Conservation (phyloP, 2,888 invertebrate genomes). For the Eudasyphora cyanicolor region DNA sequence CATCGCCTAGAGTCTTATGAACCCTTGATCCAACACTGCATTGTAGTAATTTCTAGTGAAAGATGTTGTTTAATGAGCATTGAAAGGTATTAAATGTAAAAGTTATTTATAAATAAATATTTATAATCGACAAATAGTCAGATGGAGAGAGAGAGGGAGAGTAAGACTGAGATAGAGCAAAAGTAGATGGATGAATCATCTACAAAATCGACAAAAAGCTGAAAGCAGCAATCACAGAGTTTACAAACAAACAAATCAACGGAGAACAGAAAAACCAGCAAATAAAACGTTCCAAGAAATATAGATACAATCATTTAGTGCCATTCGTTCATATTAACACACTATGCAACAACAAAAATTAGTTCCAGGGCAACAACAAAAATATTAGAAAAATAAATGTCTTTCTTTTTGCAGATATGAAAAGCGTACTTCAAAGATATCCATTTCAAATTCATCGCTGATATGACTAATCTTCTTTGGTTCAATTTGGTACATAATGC, state of each 20-base stretch:
- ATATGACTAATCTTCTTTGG: too few relatives aligned
- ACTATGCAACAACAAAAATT: too few relatives aligned
- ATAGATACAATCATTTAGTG: conserved; percentile 51
- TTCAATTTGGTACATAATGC: too few relatives aligned
- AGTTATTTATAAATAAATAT: conserved; percentile 51
- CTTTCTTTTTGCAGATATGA: too few relatives aligned
- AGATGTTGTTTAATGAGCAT: conserved; percentile 54
- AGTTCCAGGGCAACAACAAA: too few relatives aligned
- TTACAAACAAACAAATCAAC: background rate
- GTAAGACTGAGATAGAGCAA: background rate
- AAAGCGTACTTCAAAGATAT: too few relatives aligned
- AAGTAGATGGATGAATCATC: conserved; percentile 57
- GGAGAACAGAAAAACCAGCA: conserved; percentile 10
- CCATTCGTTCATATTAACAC: conserved; percentile 49
- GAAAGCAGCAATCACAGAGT: background rate
- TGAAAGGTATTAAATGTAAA: conserved; percentile 36
- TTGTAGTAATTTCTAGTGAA: conserved; percentile 30
- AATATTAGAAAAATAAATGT: too few relatives aligned
- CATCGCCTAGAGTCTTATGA: background rate
- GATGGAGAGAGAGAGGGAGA: background rate
- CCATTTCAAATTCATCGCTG: too few relatives aligned
- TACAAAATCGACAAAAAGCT: conserved; percentile 19
- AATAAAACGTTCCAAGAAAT: conserved; percentile 60
- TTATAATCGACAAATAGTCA: conserved; percentile 43
- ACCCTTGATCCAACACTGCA: background rate